phyloP scores from a whole-genome alignment of 2,888 invertebrate species.

The Orthosia incerta region DNA sequence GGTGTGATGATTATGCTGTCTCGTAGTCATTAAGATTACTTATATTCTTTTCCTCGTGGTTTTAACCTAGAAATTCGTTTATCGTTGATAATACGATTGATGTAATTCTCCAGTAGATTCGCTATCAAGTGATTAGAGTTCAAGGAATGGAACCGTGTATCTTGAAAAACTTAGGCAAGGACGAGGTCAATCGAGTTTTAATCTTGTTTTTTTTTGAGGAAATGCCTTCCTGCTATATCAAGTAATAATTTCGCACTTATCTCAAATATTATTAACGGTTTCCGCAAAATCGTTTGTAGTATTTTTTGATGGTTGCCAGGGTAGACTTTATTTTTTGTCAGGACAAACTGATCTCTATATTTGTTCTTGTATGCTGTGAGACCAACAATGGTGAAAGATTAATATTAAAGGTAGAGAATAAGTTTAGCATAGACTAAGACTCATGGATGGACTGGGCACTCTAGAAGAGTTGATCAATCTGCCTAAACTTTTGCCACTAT shows the following conservation, averaged over 20 bases:
- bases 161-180: slow-evolving; percentile 18
- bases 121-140: slow-evolving; percentile 17
- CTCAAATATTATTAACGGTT: not conserved
- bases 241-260: not conserved
- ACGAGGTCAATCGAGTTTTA: slow-evolving; percentile 16
- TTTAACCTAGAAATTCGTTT: slow-evolving; percentile 4
- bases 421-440: too few species aligned
- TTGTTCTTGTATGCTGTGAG: too few species aligned
- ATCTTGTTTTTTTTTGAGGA: slow-evolving; percentile 14
- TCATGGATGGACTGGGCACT: too few species aligned
- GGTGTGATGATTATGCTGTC: not conserved
- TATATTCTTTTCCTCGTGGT: not conserved
- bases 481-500: too few species aligned
- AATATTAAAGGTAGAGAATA: too few species aligned
- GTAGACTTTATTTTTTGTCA: too few species aligned
- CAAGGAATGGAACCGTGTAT: slow-evolving; percentile 9
- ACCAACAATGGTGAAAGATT: too few species aligned
- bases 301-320: not conserved
- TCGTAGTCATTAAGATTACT: not conserved
- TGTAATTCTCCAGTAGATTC: slow-evolving; percentile 1
- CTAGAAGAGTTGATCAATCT: too few species aligned
- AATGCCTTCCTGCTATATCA: not conserved
- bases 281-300: not conserved
- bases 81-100: not conserved
- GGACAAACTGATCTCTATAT: not conserved